Conservation (phyloP, 2,888 invertebrate species). For the Autographa gamma region DNA sequence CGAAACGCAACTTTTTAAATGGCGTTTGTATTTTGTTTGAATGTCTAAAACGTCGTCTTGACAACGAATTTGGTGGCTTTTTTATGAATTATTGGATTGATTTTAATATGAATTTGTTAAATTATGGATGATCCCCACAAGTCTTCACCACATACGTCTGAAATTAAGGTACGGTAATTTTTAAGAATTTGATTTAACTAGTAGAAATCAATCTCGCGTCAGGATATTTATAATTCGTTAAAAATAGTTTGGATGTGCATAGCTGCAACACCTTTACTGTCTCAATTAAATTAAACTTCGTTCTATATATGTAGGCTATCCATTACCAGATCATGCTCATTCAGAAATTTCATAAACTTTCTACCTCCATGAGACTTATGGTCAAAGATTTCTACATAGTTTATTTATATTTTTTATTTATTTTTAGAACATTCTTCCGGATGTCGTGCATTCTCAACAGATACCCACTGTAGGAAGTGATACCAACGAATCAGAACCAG, state of each 20-base stretch:
- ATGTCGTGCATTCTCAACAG: constrained; percentile 87
- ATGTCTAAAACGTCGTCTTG: constrained; percentile 83
- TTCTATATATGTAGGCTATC: constrained; percentile 8
- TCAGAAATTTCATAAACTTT: constrained; percentile 39
- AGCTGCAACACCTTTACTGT: constrained; percentile 68
- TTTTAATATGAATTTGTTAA: constrained; percentile 83
- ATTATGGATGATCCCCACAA: constrained; percentile 85
- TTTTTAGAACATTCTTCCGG: constrained; percentile 88
- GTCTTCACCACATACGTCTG: constrained; percentile 70
- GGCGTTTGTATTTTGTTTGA: constrained; percentile 82
- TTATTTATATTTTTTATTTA: constrained; percentile 82
- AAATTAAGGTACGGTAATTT: constrained; percentile 76
- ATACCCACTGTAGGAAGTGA: constrained; percentile 75
- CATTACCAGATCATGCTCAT: constrained; percentile 29
- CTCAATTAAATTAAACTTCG: constrained; percentile 48
- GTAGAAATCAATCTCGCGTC: constrained; percentile 60
- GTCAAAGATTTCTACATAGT: constrained; percentile 54
- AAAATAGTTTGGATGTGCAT: constrained; percentile 79
- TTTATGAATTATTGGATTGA: constrained; percentile 75
- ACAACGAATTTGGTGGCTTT: constrained; percentile 82
- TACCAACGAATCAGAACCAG: constrained; percentile 67
- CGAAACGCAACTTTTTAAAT: constrained; percentile 63
- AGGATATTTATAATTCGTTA: constrained; percentile 77
- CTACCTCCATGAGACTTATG: constrained; percentile 37
- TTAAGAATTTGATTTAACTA: constrained; percentile 28